phyloP scores from a whole-genome alignment of 2,888 invertebrate genomes.

The Sphaerophoria rueppellii region DNA sequence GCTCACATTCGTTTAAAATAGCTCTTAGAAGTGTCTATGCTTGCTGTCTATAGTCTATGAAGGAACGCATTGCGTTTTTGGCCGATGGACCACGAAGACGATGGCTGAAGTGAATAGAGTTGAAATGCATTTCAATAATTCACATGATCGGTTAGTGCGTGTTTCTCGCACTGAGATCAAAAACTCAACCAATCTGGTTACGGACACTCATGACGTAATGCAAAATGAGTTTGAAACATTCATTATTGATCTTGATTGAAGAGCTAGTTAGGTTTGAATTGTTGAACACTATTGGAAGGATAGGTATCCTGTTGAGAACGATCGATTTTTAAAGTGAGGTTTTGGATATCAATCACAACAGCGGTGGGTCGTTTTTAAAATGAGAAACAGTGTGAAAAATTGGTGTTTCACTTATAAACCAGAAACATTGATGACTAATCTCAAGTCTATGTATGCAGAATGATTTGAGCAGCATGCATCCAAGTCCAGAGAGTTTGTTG shows the following conservation, averaged over 20 bases:
- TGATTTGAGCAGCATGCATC: too few relatives aligned
- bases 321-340: background rate
- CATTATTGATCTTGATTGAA: conserved; percentile 8
- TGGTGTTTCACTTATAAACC: too few relatives aligned
- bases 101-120: background rate
- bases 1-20: conserved; percentile 61
- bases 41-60: background rate
- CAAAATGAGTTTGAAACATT: background rate
- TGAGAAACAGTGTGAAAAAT: too few relatives aligned
- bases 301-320: background rate
- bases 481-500: too few relatives aligned
- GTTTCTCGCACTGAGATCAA: conserved; percentile 33
- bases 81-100: background rate
- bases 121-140: conserved; percentile 65
- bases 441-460: too few relatives aligned
- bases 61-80: background rate
- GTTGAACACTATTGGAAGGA: background rate
- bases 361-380: background rate
- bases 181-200: background rate
- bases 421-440: too few relatives aligned
- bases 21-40: conserved; percentile 16
- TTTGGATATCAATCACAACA: background rate
- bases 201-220: background rate
- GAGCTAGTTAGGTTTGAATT: background rate
- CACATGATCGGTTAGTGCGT: conserved; percentile 65